Evolutionary conservation across 2,113 vertebrate species (phyloP), one percentile per base, ranked within the genome.

Genomic region (Pluvialis apricaria): DNA sequence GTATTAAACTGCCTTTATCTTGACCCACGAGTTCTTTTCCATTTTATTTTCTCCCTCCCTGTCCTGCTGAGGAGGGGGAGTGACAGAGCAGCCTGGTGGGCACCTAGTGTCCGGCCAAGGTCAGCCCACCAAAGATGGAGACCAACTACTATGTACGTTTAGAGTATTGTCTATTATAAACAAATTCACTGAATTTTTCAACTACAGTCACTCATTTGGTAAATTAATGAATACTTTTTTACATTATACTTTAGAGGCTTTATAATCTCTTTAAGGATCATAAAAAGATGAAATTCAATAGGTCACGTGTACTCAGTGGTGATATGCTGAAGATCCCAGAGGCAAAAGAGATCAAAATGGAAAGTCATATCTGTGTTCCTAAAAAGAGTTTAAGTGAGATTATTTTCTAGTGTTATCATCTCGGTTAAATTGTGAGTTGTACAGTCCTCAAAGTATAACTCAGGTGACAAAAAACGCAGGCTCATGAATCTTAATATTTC

Each of bases 141-240:
- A 42, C 38, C 29, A 76, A 58, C 5, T 54, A 34, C 58, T 42
- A 24, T 36, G 32, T 28, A 58, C 58, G 81, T 75, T 68, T 76
- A 54, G 22, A 5, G 4, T 77, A 60, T 45, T 62, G 19, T 64
- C 21, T 57, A 17, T 66, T 57, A 57, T 68, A 68, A 94, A 73
- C 7, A 68, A 78, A 55, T 24, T 44, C 19, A 42, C 17, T n/a
- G 18, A 31, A 16, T 49, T 60, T 77, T 57, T 65, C 65, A 60
- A 61, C 38, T 71, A n/a, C 4, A n/a, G 49, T 70, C 1, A n/a
- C 78, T 85, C 4, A 70, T 34, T 91, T 62, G 52, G 58, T 64
- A 84, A 86, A 71, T 70, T 80, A 75, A 87, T 77, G 10, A 83
- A 64, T 40, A 72, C 34, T 72, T 95, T 72, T 36, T 60, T 25